phyloP scores from a whole-genome alignment of 2,113 vertebrate genomes.

The Riparia riparia region DNA sequence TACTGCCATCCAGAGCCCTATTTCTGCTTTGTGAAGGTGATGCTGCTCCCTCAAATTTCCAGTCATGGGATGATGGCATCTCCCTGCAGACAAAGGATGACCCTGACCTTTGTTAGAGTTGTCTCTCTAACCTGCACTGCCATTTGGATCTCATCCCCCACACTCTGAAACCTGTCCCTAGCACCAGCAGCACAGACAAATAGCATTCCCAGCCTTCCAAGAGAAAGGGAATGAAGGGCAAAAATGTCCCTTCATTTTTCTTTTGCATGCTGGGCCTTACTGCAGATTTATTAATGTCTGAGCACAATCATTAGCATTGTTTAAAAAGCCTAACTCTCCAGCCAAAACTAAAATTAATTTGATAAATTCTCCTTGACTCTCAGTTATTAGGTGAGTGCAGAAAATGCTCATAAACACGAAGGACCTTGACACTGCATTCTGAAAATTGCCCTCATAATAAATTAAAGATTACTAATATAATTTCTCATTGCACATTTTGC shows the following conservation, averaged over 20 bases:
- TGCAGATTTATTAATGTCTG: slow-evolving; percentile 56
- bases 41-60: neutral
- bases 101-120: neutral
- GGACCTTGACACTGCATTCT: slow-evolving; percentile 50
- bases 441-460: slow-evolving; percentile 46
- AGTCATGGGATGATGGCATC: neutral
- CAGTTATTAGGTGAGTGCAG: slow-evolving; percentile 47
- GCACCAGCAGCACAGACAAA: neutral
- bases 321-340: slow-evolving; percentile 49
- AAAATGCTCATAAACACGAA: slow-evolving; percentile 61
- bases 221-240: slow-evolving; percentile 18
- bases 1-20: neutral
- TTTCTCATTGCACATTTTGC: neutral
- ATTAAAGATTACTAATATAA: slow-evolving; percentile 26
- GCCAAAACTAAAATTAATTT: slow-evolving; percentile 66
- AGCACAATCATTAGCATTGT: slow-evolving; percentile 52
- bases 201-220: neutral
- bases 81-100: neutral
- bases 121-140: neutral
- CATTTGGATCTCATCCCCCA: neutral
- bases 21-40: neutral
- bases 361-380: slow-evolving; percentile 56
- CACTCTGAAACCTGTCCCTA: neutral
- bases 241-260: slow-evolving; percentile 12
- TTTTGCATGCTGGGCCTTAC: neutral